Conservation (phyloP, 2,113 vertebrate genomes). For the Pituophis catenifer region DNA sequence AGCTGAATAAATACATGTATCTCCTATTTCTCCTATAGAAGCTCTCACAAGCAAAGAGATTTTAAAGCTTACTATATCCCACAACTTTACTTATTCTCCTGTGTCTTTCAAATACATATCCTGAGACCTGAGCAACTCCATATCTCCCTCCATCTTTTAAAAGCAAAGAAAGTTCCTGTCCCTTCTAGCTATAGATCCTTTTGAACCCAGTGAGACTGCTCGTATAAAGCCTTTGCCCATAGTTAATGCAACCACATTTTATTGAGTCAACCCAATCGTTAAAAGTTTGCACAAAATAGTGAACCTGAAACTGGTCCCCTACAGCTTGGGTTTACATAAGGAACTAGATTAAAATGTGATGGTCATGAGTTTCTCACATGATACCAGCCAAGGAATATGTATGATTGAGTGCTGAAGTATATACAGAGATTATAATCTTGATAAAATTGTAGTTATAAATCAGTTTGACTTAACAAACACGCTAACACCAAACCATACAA, state of each 20-base stretch:
- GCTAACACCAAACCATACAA: background rate
- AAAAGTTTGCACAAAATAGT: background rate
- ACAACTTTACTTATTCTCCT: background rate
- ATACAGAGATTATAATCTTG: background rate
- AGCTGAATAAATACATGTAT: background rate
- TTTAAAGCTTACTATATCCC: background rate
- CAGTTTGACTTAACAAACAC: background rate
- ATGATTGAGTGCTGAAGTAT: background rate
- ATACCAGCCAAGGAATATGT: background rate
- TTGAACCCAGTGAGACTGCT: background rate
- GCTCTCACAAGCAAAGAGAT: background rate
- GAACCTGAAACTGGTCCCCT: background rate
- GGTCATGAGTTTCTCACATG: background rate
- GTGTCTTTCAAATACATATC: background rate
- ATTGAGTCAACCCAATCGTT: background rate
- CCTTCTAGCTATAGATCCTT: background rate
- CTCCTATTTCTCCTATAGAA: background rate
- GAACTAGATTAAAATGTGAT: background rate
- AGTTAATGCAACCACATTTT: background rate
- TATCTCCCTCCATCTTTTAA: background rate
- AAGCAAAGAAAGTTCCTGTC: background rate
- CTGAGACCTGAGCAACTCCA: background rate
- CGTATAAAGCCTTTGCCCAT: background rate
- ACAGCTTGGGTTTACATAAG: background rate
- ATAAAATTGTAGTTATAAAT: background rate